Evolutionary conservation across 2,113 vertebrate genomes (phyloP).

Genomic region (Phylloscopus trochiloides): DNA sequence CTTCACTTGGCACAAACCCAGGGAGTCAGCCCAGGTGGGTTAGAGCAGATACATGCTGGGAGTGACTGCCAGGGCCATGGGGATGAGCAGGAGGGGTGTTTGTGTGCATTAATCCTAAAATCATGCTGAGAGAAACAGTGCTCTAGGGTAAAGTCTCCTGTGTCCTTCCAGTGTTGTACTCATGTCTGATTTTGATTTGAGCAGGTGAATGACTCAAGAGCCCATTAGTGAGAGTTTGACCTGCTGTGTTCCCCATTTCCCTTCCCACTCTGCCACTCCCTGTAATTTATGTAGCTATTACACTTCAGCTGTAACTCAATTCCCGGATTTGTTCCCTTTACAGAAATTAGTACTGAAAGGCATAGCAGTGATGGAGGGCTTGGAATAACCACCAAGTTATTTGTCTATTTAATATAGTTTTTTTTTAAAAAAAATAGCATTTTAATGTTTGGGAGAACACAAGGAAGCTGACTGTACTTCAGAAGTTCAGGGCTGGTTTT

Average conservation of each 20-base stretch:
- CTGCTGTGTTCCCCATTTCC: constrained; percentile 1
- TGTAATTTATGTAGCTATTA: constrained; percentile 44
- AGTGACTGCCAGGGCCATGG: neutral
- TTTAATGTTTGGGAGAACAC: neutral
- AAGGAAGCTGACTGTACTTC: neutral
- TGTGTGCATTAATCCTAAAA: neutral
- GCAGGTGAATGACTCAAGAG: constrained; percentile 10
- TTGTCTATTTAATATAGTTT: constrained; percentile 22
- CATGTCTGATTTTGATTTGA: neutral
- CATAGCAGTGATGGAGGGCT: neutral
- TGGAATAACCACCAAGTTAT: neutral
- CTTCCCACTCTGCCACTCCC: constrained; percentile 3
- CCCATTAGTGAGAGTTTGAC: constrained; percentile 27
- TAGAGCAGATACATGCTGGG: neutral
- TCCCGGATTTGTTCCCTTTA: neutral
- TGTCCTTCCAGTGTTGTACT: neutral
- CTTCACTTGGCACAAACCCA: neutral
- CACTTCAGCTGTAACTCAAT: constrained; percentile 49
- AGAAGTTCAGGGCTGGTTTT: neutral
- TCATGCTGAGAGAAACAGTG: neutral
- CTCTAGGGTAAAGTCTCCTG: neutral
- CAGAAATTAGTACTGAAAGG: constrained; percentile 41
- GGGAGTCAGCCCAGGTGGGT: neutral
- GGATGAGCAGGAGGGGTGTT: neutral
- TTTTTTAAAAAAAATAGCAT: neutral